Base-by-base conservation (phyloP, 2,113 vertebrate species). In the Tauraco erythrolophus region DNA sequence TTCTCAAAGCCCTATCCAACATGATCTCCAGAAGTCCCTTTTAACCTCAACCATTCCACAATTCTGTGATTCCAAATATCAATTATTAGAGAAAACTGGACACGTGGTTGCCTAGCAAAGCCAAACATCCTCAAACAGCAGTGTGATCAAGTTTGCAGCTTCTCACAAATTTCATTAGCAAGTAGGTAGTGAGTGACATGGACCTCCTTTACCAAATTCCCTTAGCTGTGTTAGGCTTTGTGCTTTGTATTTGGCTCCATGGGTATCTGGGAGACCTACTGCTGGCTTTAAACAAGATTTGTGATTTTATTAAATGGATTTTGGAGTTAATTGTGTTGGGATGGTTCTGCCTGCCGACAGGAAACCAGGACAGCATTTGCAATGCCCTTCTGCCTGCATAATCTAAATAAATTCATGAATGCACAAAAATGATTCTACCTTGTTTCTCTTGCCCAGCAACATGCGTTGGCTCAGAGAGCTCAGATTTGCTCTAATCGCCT, bases 341-440 rank as follows among this genome's bases (percentile, higher is more conserved):
- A 95, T 87, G 65, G 77, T 87, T 89, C 69, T 92, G 87, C 70
- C 65, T 96, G 92, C 93, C 84, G 95, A 58, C 78, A 94, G 69
- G 79, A 97, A 96, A 91, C 50, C 22, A 43, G 90, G 75, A 83
- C 85, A 88, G 54, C 53, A 13, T 92, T 92, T 96, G 88, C 65
- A 93, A 57, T 88, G 61, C 53, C 84, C 54, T 97, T 97, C 86
- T 95, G 61, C 75, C 39, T 0, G 0, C 41, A 45, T 93, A 92
- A 94, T 93, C 82, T 94, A 94, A 97, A 96, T 91, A 79, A 86
- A 96, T 97, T 95, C 77, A 82, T 94, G 92, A 96, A 89, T 82
- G 72, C 84, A 89, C 58, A 90, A 48, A 89, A 96, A 74, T 68
- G 4, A 50, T 82, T 92, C 68, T 69, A 45, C 68, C 37, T 85